Evolutionary conservation across 2,113 vertebrate species (phyloP), one percentile per base, ranked within the genome.

Genomic region (Clarias magur): DNA sequence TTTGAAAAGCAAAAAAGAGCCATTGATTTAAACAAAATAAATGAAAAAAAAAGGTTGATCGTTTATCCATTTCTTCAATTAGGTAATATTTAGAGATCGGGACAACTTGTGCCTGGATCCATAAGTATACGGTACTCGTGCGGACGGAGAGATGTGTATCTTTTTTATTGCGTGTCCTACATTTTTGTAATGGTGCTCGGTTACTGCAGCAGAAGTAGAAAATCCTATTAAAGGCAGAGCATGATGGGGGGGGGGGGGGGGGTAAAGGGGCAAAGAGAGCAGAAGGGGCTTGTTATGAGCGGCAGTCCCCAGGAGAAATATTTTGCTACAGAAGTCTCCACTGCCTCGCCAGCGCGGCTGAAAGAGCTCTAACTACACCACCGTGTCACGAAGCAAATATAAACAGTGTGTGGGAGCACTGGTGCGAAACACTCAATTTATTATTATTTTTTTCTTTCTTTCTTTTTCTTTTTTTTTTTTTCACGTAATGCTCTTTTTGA

Each of bases 221-320:
- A 94, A 94, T 95, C 90, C 79, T 92, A 93, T 95, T 95, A 94
- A 92, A 92, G 85, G 78, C 88, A 89, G 87, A 87, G 67, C 67
- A 76, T 80, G 84, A 88, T 90, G 76, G 63, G 65, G 21, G 25
- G 15, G 30, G 48, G 76, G 63, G 65, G 21, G 25, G 15, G 30
- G 48, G 80, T 75, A 82, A 85, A 67, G 75, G 34, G 59, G 81
- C 87, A 81, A 62, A 16, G 75, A 78, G 84, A 80, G 67, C 16
- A 85, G 83, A 65, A 68, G 87, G 72, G 42, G 78, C 82, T 80
- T 72, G 78, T 88, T 89, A 67, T 78, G 83, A 91, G 84, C 67
- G 82, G 27, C 42, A 80, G 84, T 79, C 78, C 90, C 85, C 85
- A 65, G 57, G 90, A 89, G 73, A 88, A 89, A 91, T 89, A 80